These are phyloP conservation scores for Shargacucullia verbasci DNA, from an alignment of 2,888 invertebrate genomes.

Conservation along the genomic window DNA sequence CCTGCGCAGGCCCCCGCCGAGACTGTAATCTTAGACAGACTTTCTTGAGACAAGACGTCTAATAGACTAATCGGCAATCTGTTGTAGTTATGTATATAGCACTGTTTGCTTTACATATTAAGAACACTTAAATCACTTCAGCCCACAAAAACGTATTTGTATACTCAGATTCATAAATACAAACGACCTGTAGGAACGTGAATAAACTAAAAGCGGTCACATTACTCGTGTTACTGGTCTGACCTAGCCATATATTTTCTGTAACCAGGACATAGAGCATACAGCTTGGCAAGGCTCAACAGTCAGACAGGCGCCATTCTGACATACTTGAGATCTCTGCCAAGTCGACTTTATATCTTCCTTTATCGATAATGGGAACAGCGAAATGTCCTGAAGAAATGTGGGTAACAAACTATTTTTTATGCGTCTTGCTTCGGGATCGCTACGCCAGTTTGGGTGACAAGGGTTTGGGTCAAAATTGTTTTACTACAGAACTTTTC, in stretches of 20 bases:
- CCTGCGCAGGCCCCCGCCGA: too few relatives aligned
- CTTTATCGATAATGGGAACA: constrained; percentile 53
- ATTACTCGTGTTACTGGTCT: constrained; percentile 27
- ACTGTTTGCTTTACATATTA: too few relatives aligned
- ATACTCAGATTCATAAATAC: not conserved
- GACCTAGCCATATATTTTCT: constrained; percentile 49
- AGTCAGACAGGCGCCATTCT: constrained; percentile 71
- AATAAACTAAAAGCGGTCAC: constrained; percentile 18
- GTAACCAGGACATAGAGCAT: constrained; percentile 69
- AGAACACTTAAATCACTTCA: too few relatives aligned
- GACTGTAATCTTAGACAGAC: too few relatives aligned
- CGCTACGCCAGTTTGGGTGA: constrained; percentile 32
- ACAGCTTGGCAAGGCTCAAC: constrained; percentile 65
- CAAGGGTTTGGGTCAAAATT: constrained; percentile 41
- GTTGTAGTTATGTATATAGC: too few relatives aligned
- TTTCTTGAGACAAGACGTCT: too few relatives aligned
- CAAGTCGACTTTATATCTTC: constrained; percentile 64
- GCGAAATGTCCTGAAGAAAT: constrained; percentile 32
- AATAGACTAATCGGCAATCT: too few relatives aligned
- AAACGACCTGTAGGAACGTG: constrained; percentile 10
- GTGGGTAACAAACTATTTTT: constrained; percentile 41
- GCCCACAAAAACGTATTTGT: not conserved
- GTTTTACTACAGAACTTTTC: constrained; percentile 45
- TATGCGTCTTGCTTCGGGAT: constrained; percentile 32
- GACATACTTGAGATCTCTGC: constrained; percentile 74